Percentiles rank a stretch among this genome's conserved stretches.
Evolutionary conservation across 2,888 invertebrate genomes (phyloP).

Genomic region (Megaustenia siamemsis): DNA sequence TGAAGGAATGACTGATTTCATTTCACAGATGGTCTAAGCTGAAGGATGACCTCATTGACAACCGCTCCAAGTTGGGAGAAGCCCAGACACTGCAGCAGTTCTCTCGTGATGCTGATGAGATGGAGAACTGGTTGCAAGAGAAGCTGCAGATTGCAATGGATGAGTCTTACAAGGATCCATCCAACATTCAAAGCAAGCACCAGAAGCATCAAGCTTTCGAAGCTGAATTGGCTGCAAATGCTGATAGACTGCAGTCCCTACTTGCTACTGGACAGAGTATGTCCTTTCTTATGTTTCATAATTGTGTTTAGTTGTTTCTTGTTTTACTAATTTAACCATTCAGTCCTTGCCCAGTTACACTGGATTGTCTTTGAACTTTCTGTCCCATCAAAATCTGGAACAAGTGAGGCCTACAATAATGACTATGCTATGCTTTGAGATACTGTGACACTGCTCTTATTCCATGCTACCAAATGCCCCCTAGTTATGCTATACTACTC

Average conservation of each 20-base stretch:
- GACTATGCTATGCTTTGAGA: no score
- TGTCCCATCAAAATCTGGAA: no score
- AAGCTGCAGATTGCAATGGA: slow-evolving; percentile 96
- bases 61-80: slow-evolving; percentile 96
- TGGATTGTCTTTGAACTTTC: no score
- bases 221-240: slow-evolving; percentile 98
- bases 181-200: slow-evolving; percentile 88
- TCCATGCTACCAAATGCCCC: no score
- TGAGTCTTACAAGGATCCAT: slow-evolving; percentile 96
- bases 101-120: slow-evolving; percentile 98
- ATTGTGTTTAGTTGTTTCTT: no score
- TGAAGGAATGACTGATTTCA: no score
- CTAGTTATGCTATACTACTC: no score
- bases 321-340: no score
- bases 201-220: slow-evolving; percentile 99
- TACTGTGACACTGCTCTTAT: no score
- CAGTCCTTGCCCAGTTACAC: no score
- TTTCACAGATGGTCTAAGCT: slow-evolving; percentile 86
- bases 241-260: slow-evolving; percentile 97
- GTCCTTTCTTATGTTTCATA: no score
- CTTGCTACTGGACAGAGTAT: slow-evolving; percentile 92
- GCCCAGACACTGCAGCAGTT: slow-evolving; percentile 92
- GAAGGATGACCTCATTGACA: slow-evolving; percentile 98
- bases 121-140: slow-evolving; percentile 99
- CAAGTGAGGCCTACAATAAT: no score